These are phyloP conservation scores for Amazona guildingii DNA, from an alignment of 2,113 vertebrate genomes.

Conservation along the genomic window DNA sequence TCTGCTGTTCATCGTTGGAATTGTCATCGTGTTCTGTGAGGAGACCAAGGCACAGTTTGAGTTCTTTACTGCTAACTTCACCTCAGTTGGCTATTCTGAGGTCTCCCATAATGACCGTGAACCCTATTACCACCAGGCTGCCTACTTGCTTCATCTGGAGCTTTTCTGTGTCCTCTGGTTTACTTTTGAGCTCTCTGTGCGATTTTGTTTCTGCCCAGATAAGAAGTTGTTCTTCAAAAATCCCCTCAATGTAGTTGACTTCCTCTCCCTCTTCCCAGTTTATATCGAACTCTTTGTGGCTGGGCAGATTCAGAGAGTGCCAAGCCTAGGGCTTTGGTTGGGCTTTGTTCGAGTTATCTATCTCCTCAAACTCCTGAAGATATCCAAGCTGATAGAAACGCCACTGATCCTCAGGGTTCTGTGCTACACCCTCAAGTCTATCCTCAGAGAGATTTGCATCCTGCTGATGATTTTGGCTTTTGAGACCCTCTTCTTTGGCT, in stretches of 20 bases:
- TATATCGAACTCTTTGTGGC: slow-evolving; percentile 22
- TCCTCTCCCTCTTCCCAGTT: slow-evolving; percentile 56
- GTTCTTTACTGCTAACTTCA: slow-evolving; percentile 18
- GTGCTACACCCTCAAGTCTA: slow-evolving; percentile 18
- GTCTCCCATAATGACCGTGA: background rate
- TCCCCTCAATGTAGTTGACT: slow-evolving; percentile 37
- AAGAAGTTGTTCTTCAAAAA: slow-evolving; percentile 51
- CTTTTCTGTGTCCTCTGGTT: slow-evolving; percentile 60
- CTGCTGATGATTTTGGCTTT: slow-evolving; percentile 47
- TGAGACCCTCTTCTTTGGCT: slow-evolving; percentile 56
- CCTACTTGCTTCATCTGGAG: slow-evolving; percentile 44
- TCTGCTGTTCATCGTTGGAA: slow-evolving; percentile 48
- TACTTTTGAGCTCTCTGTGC: slow-evolving; percentile 31
- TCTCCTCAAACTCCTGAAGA: slow-evolving; percentile 47
- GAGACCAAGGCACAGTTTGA: slow-evolving; percentile 37
- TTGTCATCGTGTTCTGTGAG: slow-evolving; percentile 57
- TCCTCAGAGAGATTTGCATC: slow-evolving; percentile 35
- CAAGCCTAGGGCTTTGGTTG: background rate
- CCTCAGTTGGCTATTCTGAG: background rate
- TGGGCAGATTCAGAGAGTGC: background rate
- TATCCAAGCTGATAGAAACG: slow-evolving; percentile 46
- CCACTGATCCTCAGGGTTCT: slow-evolving; percentile 39
- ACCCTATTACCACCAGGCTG: background rate
- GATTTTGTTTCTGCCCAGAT: slow-evolving; percentile 50
- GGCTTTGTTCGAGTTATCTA: background rate